Conservation (phyloP, 1,140 invertebrate genomes). For the Ephestia elutella region DNA sequence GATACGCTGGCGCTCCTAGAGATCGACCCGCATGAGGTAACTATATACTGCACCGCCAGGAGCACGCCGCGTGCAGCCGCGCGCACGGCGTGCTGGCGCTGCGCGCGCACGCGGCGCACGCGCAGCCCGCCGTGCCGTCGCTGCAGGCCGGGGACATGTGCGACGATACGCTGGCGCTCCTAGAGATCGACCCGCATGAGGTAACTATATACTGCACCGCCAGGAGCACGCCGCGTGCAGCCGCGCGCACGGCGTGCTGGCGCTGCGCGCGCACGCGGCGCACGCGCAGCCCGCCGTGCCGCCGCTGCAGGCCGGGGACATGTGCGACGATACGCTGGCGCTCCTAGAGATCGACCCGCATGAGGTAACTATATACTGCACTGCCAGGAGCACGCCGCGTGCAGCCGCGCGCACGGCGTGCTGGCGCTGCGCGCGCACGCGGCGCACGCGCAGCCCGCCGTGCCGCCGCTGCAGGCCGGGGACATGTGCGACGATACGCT, state of each 20-base stretch:
- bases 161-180: constrained; percentile 78
- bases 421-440: constrained; percentile 49
- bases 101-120: constrained; percentile 14
- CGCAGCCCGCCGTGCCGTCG: constrained; percentile 44
- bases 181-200: constrained; percentile 83
- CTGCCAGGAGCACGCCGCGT: constrained; percentile 73
- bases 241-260: constrained; percentile 77
- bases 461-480: constrained; percentile 54
- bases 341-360: constrained; percentile 83
- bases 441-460: constrained; percentile 27
- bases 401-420: constrained; percentile 78
- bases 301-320: constrained; percentile 61
- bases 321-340: constrained; percentile 77
- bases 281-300: constrained; percentile 36
- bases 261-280: constrained; percentile 23
- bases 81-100: constrained; percentile 77
- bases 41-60: no score
- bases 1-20: constrained; percentile 81
- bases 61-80: constrained; percentile 76
- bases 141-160: constrained; percentile 65
- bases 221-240: constrained; percentile 75
- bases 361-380: constrained; percentile 77
- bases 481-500: constrained; percentile 76
- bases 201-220: no score
- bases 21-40: constrained; percentile 83